phyloP scores from a whole-genome alignment of 1,140 invertebrate genomes.

The Drosophila nigromelanica region DNA sequence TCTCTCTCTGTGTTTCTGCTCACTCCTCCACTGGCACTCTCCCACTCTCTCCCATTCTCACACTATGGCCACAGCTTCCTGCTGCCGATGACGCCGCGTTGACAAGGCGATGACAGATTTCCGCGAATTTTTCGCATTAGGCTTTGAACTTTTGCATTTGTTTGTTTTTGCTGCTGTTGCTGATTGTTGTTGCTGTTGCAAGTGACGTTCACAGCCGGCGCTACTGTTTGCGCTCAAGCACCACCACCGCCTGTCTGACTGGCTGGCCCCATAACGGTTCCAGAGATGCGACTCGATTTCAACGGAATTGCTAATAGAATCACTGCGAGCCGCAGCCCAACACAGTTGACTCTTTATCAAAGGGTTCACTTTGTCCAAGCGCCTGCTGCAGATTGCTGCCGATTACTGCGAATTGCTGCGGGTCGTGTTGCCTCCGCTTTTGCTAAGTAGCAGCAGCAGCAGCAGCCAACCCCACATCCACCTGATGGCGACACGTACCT shows the following conservation, averaged over 20 bases:
- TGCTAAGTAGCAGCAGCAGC: neutral
- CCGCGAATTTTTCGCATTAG: constrained; percentile 81
- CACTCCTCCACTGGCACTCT: neutral
- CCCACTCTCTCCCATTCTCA: neutral
- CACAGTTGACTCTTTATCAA: constrained; percentile 63
- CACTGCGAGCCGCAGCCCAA: constrained; percentile 34
- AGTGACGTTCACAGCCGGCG: constrained; percentile 53
- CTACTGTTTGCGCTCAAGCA: constrained; percentile 78
- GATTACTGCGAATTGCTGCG: constrained; percentile 13
- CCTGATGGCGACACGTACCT: constrained; percentile 58
- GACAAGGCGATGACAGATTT: constrained; percentile 82
- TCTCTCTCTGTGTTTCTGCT: constrained; percentile 6
- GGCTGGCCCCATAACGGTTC: constrained; percentile 60
- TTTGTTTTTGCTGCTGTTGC: constrained; percentile 32
- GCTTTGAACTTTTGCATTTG: constrained; percentile 77
- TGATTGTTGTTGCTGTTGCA: constrained; percentile 22
- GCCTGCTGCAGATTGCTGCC: constrained; percentile 37
- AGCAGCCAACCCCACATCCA: neutral
- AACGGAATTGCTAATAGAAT: constrained; percentile 77
- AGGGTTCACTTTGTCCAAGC: constrained; percentile 77
- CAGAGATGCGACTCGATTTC: constrained; percentile 73
- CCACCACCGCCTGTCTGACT: neutral
- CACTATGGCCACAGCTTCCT: constrained; percentile 38
- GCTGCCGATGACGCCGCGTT: constrained; percentile 72
- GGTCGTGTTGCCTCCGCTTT: too few species aligned